phyloP scores from a whole-genome alignment of 2,888 invertebrate genomes.

The Biston betularia region DNA sequence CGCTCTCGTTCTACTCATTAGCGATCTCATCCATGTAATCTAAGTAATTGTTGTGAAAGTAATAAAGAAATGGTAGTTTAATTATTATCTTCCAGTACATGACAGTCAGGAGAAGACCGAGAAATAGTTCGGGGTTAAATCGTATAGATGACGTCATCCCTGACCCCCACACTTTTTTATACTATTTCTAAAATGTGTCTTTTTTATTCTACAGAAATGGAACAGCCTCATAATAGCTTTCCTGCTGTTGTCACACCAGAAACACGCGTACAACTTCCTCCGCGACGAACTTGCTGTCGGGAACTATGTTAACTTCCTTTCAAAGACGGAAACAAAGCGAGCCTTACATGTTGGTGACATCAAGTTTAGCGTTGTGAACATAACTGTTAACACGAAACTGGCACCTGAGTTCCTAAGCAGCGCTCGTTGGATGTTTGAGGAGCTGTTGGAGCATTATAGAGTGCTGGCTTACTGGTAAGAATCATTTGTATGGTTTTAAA shows the following conservation, averaged over 20 bases:
- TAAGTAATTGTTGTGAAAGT: too few species aligned
- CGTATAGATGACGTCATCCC: too few species aligned
- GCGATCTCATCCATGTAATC: too few species aligned
- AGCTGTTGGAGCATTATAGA: slow-evolving; percentile 68
- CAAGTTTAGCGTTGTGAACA: slow-evolving; percentile 63
- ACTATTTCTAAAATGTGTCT: too few species aligned
- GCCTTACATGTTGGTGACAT: slow-evolving; percentile 76
- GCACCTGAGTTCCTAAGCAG: slow-evolving; percentile 71
- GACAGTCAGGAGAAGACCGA: too few species aligned
- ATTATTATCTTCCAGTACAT: too few species aligned
- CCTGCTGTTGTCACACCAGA: slow-evolving; percentile 63
- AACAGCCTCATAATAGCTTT: slow-evolving; percentile 58
- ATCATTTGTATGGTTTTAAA: not conserved
- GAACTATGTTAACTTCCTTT: slow-evolving; percentile 55
- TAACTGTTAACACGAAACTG: slow-evolving; percentile 64
- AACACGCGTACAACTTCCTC: slow-evolving; percentile 76
- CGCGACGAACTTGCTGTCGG: slow-evolving; percentile 63
- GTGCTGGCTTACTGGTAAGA: slow-evolving; percentile 71
- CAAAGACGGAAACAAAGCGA: slow-evolving; percentile 59
- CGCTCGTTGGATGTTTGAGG: slow-evolving; percentile 64
- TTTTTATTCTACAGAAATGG: slow-evolving; percentile 66
- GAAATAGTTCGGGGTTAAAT: too few species aligned
- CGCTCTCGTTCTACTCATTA: too few species aligned
- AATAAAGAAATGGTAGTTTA: too few species aligned
- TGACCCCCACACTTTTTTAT: not conserved